Conservation (phyloP, 2,888 invertebrate species). For the Eudemis profundana region DNA sequence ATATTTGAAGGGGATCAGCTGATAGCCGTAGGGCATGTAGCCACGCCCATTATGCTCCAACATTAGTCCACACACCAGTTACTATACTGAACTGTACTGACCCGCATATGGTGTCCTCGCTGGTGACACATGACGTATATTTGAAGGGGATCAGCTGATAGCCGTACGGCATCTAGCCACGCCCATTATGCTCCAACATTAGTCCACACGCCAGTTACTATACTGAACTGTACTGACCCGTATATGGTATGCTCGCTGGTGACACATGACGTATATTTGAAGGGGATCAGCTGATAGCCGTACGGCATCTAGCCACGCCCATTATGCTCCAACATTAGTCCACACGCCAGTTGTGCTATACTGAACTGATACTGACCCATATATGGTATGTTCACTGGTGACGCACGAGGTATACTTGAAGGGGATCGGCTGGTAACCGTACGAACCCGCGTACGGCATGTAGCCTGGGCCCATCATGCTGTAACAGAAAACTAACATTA, state of each 20-base stretch:
- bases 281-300: no score
- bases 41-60: conserved; percentile 85
- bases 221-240: no score
- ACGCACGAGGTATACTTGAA: conserved; percentile 87
- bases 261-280: no score
- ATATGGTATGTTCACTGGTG: conserved; percentile 90
- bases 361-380: conserved; percentile 79
- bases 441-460: conserved; percentile 91
- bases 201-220: no score
- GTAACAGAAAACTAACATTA: no score
- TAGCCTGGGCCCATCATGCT: conserved; percentile 87
- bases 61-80: no score
- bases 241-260: no score
- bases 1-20: conserved; percentile 93
- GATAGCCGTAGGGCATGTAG: conserved; percentile 92
- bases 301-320: no score
- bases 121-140: conserved; percentile 87
- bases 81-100: conserved; percentile 59
- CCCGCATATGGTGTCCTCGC: conserved; percentile 91
- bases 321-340: no score
- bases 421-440: conserved; percentile 94
- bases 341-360: no score
- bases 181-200: conserved; percentile 80
- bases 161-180: conserved; percentile 91
- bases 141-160: conserved; percentile 94